Base-by-base conservation (phyloP, 2,797 vertebrate genomes). In the Borostomias antarcticus region DNA sequence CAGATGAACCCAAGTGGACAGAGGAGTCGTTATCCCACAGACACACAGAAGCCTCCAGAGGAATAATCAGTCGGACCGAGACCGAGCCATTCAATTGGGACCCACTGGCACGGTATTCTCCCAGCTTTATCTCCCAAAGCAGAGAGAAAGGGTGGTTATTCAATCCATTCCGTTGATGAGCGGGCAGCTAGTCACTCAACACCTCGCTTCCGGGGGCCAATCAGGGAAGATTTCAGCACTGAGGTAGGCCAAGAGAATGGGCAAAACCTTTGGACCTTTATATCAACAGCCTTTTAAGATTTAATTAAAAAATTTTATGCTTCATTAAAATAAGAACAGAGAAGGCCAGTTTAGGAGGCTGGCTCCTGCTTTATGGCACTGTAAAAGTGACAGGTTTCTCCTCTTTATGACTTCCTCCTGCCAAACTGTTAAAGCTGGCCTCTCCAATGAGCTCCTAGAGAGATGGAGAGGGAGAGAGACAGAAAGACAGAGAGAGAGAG, bases 281-380 rank as follows among this genome's bases (percentile, higher is more conserved):
- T 74, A 80, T 82, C 76, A 68, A 70, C 65, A 75, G 64, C 76
- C 78, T 75, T 87, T 85, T 79, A 79, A 84, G 74, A 68, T 84
- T 84, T 82, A 73, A 90, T 87, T 83, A 80, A 87, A 89, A n/a
- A 43, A 52, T 66, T 62, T 77, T 75, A 81, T 64, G 74, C 75
- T 76, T 85, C 81, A 85, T 86, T 84, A 82, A 78, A 82, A 74
- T 25, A 58, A 76, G 67, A 77, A 68, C n/a, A 23, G 47, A 43
- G 52, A 72, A 35, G 32, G 66, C 53, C 65, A 65, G 53, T 72
- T 73, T 68, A 62, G 69, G 67, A 75, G 51, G 66, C 10, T 3
- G 33, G 62, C 65, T 73, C 40, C 60, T 50, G 54, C 77, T 80
- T 85, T 82, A 88, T 69, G 68, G 68, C 29, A 17, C 63, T 63